Percentiles rank a stretch among this genome's conserved stretches.
Conservation (phyloP, 2,113 vertebrate species). For the Phocoena phocoena region DNA sequence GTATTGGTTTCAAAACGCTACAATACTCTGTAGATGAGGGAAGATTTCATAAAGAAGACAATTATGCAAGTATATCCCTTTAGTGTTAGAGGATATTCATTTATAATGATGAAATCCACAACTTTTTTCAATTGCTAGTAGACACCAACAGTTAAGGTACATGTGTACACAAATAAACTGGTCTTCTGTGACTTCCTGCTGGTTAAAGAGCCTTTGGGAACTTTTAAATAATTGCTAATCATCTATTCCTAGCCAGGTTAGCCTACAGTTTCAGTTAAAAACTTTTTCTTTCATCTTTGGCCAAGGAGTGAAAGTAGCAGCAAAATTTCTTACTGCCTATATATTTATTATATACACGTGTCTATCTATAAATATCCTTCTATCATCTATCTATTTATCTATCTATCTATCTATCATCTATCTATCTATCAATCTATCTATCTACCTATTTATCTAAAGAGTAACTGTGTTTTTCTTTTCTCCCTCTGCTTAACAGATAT, state of each 20-base stretch:
- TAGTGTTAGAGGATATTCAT: neutral
- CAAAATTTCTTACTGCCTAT: neutral
- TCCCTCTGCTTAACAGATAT: neutral
- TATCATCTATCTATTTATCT: neutral
- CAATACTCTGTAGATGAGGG: neutral
- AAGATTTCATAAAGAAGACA: neutral
- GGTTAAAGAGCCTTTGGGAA: neutral
- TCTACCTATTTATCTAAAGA: neutral
- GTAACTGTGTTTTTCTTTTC: neutral
- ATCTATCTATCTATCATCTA: no score
- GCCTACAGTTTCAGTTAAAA: neutral
- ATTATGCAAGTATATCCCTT: neutral
- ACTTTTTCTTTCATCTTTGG: neutral
- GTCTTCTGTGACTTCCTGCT: neutral
- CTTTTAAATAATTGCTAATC: neutral
- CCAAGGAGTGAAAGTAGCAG: neutral
- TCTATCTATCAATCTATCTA: no score
- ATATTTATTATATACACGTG: neutral
- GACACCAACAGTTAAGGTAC: neutral
- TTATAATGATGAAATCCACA: neutral
- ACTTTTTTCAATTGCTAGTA: neutral
- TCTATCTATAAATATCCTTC: neutral
- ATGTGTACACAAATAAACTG: neutral
- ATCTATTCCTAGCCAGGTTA: neutral
- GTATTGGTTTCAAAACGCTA: neutral